Percentiles rank a stretch among this genome's conserved stretches.
These are phyloP conservation scores for Anastrepha ludens DNA, from an alignment of 1,140 invertebrate species.

Conservation along the genomic window DNA sequence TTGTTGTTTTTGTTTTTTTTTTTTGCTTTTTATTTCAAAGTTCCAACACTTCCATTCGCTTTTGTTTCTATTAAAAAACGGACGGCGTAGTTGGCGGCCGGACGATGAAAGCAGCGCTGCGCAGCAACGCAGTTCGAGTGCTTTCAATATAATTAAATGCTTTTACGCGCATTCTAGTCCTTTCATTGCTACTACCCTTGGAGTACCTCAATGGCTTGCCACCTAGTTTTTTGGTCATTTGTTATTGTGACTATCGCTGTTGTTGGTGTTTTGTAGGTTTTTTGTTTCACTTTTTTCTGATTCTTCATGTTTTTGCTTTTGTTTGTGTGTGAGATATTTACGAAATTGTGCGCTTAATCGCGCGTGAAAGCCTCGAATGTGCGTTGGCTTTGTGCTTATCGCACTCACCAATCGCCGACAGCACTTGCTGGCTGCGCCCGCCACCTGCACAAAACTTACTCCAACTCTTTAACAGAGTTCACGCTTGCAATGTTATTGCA, in stretches of 20 bases:
- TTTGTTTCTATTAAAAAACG: slow-evolving; percentile 5
- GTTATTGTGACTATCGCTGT: not conserved
- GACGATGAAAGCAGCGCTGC: not conserved
- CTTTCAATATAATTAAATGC: slow-evolving; percentile 52
- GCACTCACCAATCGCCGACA: slow-evolving; percentile 25
- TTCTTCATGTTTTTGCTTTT: not conserved
- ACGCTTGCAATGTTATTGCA: slow-evolving; percentile 13
- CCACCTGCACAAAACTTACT: not conserved
- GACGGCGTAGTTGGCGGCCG: not conserved
- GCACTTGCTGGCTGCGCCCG: not conserved
- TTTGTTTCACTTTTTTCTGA: not conserved
- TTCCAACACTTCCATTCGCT: not conserved
- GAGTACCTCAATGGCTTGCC: not conserved
- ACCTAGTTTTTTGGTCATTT: not conserved
- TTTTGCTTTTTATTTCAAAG: not conserved
- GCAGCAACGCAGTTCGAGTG: not conserved
- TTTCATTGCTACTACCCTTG: not conserved
- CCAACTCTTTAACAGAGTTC: not conserved
- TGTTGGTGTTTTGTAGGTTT: too few relatives aligned
- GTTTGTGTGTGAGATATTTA: slow-evolving; percentile 13
- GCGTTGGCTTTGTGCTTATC: slow-evolving; percentile 25
- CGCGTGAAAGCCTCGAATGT: slow-evolving; percentile 40
- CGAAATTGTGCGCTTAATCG: slow-evolving; percentile 47
- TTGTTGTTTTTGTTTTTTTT: not conserved
- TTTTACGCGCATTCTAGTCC: slow-evolving; percentile 9